Evolutionary conservation across 2,797 vertebrate species (phyloP).

Genomic region (Leptatherina wallacei): DNA sequence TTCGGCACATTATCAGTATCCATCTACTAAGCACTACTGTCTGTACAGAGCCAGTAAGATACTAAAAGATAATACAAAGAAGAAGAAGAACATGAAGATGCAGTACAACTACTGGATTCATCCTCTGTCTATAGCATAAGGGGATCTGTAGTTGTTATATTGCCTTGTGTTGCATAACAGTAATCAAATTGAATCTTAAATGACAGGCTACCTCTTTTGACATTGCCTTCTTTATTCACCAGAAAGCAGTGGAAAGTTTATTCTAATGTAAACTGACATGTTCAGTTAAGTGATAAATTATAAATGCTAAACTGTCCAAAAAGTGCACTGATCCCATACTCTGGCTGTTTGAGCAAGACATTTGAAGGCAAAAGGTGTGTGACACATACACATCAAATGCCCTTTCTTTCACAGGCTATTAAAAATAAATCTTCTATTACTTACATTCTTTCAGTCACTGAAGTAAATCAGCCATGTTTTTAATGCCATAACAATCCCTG

Average conservation of each 20-base stretch:
- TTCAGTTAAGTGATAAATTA: not conserved
- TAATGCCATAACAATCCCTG: not conserved
- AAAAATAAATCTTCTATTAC: not conserved
- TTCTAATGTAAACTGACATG: not conserved
- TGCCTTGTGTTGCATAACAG: not conserved
- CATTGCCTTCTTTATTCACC: conserved; percentile 3
- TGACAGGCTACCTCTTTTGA: not conserved
- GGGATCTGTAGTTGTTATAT: not conserved
- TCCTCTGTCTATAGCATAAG: not conserved
- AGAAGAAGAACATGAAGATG: not conserved
- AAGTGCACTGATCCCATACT: not conserved
- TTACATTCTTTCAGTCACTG: not conserved
- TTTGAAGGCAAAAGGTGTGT: not conserved
- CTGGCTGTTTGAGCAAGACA: not conserved
- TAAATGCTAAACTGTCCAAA: not conserved
- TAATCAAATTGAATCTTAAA: not conserved
- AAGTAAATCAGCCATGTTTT: not conserved
- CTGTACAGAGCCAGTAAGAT: not conserved
- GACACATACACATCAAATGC: not conserved
- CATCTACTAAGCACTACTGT: not conserved
- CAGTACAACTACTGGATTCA: not conserved
- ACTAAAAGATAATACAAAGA: not conserved
- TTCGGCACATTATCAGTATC: not conserved
- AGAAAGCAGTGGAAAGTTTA: conserved; percentile 12
- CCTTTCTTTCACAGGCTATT: not conserved